These are phyloP conservation scores for Busseola fusca DNA, from an alignment of 2,888 invertebrate species.

Conservation along the genomic window DNA sequence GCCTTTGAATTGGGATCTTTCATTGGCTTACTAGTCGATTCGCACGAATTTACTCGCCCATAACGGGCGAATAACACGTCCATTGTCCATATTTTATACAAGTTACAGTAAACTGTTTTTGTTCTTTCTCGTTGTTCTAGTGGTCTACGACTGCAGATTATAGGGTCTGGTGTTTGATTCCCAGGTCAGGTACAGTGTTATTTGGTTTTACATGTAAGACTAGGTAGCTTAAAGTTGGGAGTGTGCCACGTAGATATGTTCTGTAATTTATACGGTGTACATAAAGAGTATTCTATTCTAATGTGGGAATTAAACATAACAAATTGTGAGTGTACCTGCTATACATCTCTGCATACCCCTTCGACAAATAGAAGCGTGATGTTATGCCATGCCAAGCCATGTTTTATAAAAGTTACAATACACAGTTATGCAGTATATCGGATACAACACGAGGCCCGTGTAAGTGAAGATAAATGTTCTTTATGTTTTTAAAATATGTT, in stretches of 20 bases:
- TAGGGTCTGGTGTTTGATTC: background rate
- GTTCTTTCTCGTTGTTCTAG: no score
- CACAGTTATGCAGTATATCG: conserved; percentile 14
- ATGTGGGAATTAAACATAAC: no score
- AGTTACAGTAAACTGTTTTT: background rate
- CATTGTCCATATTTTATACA: background rate
- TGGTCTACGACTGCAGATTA: background rate
- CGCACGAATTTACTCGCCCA: no score
- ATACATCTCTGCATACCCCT: background rate
- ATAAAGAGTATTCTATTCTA: no score
- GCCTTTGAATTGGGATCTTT: background rate
- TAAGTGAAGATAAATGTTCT: conserved; percentile 44
- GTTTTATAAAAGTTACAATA: background rate
- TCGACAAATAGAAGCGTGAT: background rate
- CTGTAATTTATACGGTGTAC: no score
- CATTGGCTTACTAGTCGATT: background rate
- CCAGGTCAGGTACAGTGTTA: no score
- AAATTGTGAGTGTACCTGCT: background rate
- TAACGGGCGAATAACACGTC: no score
- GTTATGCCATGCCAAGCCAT: background rate
- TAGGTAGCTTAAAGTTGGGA: background rate
- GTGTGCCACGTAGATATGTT: background rate
- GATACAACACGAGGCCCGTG: conserved; percentile 9
- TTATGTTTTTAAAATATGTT: conserved; percentile 47
- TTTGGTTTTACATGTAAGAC: no score